These are phyloP conservation scores for Protobothrops mucrosquamatus DNA, from an alignment of 2,113 vertebrate genomes.

Conservation along the genomic window DNA sequence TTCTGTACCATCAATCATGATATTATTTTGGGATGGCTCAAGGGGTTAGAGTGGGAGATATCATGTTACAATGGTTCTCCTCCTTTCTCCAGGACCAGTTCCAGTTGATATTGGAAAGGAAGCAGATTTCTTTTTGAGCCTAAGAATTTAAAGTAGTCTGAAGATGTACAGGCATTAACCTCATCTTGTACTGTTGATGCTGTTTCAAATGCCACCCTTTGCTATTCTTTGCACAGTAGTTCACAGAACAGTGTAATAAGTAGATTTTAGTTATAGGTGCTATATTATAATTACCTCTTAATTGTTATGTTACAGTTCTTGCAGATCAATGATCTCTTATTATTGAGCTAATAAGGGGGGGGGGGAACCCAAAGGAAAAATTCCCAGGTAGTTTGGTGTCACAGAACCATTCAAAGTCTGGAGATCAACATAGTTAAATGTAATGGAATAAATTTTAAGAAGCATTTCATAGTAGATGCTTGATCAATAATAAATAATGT, in stretches of 20 bases:
- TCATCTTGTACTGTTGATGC: neutral
- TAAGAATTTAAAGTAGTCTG: neutral
- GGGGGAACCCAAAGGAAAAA: neutral
- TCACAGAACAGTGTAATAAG: neutral
- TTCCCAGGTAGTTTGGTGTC: neutral
- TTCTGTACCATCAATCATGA: neutral
- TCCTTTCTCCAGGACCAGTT: neutral
- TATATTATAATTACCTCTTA: neutral
- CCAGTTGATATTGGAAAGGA: neutral
- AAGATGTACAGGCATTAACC: neutral
- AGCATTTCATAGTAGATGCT: neutral
- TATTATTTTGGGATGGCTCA: neutral
- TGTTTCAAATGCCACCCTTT: neutral
- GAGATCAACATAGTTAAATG: neutral
- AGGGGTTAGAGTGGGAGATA: neutral
- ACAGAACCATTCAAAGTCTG: neutral
- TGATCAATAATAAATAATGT: neutral
- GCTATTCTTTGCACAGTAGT: neutral
- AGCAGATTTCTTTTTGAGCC: neutral
- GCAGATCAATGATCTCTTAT: neutral
- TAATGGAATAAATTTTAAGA: neutral
- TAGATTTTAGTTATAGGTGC: neutral
- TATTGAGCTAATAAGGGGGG: neutral
- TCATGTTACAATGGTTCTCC: neutral
- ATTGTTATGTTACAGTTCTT: neutral